Evolutionary conservation across 2,888 invertebrate species (phyloP), one percentile per base, ranked within the genome.

Genomic region (Ceriagrion tenellum): DNA sequence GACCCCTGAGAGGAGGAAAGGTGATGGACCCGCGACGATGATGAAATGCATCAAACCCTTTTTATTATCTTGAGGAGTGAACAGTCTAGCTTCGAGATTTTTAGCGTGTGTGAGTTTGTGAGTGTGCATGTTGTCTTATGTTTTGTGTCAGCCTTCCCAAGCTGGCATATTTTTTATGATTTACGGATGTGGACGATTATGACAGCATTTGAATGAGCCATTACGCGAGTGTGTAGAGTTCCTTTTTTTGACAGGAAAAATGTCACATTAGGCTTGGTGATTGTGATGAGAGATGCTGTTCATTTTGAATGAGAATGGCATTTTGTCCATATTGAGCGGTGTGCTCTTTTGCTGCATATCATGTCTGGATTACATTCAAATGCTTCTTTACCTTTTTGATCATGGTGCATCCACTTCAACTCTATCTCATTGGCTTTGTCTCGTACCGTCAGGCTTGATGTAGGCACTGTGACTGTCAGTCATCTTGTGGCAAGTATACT

Each of bases 311-410:
- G 93, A 47, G 63, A 74, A 47, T 69, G 69, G 93, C 47, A 74
- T 93, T 91, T 81, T 93, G 63, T 63, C 63, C 93, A 63, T 47
- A 20, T 40, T 69, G 93, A 93, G 93, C 93, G 40, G 63, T 93
- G 63, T 93, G 93, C 93, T 93, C 93, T 47, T 93, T 16, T 69
- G 69, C 93, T 93, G 93, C 93, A 93, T 93, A 93, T 93, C 93
- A 93, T 93, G 47, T 93, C n/a, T 47, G 47, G 63, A 93, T 93
- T 93, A 93, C 93, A 93, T 93, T 93, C 93, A 93, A 93, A 93
- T 93, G 69, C 93, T 69, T 93, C 69, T 69, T 89, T 93, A 93
- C 69, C 93, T 93, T 93, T 93, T 93, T 59, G 59, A 59, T 35
- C 69, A 93, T 69, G 69, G 93, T 93, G 69, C 93, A 93, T 93